These are phyloP conservation scores for Malurus alboscapulatus DNA, from an alignment of 2,113 vertebrate genomes.

Conservation along the genomic window DNA sequence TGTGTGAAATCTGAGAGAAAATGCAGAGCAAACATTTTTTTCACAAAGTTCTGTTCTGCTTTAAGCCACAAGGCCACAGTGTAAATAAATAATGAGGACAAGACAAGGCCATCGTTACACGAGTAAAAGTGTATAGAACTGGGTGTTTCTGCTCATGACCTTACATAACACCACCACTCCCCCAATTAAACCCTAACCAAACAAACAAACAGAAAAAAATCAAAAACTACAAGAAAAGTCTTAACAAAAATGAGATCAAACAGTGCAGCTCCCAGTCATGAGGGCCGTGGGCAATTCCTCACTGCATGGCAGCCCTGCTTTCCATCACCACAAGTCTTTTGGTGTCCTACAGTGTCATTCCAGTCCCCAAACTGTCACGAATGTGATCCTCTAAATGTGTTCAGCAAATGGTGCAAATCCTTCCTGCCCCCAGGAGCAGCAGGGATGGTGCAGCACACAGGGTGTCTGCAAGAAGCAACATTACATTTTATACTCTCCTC, in stretches of 20 bases:
- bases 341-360: neutral
- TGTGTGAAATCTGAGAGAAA: neutral
- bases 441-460: neutral
- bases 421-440: neutral
- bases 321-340: neutral
- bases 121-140: conserved; percentile 13
- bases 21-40: neutral
- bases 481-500: neutral
- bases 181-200: neutral
- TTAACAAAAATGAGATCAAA: neutral
- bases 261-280: neutral
- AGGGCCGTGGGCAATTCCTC: neutral
- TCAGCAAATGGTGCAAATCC: neutral
- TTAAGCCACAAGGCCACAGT: neutral
- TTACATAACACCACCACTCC: neutral
- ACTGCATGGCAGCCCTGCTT: neutral
- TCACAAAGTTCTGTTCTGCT: neutral
- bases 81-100: conserved; percentile 6
- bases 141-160: neutral
- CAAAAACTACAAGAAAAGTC: neutral
- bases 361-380: neutral
- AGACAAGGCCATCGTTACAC: neutral
- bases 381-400: neutral
- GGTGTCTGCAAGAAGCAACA: neutral
- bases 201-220: neutral